These are phyloP conservation scores for Barnardius zonarius DNA, from an alignment of 2,113 vertebrate species.

Conservation along the genomic window DNA sequence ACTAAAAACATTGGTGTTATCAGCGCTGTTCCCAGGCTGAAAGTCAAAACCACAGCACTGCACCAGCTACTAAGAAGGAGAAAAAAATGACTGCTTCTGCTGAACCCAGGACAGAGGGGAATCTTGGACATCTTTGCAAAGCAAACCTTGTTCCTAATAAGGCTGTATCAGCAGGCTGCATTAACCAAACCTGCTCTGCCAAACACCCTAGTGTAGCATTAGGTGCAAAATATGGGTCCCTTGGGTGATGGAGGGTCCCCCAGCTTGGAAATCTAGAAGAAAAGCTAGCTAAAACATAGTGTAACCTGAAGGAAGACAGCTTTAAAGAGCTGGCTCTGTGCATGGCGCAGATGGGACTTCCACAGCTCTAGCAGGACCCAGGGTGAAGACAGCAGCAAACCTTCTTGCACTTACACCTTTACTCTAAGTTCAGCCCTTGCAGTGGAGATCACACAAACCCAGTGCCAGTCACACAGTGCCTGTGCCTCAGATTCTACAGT, in stretches of 20 bases:
- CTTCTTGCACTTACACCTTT: background rate
- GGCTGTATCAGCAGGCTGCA: background rate
- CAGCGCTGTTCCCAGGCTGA: too few relatives aligned
- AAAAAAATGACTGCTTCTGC: too few relatives aligned
- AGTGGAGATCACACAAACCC: background rate
- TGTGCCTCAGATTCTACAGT: background rate
- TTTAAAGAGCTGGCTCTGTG: background rate
- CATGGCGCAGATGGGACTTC: background rate
- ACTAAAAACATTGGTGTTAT: too few relatives aligned
- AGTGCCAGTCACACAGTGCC: too few relatives aligned
- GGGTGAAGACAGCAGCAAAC: background rate
- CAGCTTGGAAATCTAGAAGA: background rate
- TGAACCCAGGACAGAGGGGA: too few relatives aligned
- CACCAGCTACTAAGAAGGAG: too few relatives aligned
- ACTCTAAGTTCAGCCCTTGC: background rate
- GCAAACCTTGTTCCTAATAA: background rate
- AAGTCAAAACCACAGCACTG: too few relatives aligned
- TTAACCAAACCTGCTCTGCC: background rate
- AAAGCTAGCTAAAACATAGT: background rate
- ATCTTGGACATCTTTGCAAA: background rate
- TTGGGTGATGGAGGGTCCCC: background rate
- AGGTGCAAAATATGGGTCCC: fast-evolving
- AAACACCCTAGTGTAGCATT: background rate
- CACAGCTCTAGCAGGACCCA: background rate
- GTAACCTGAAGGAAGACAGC: background rate